A percentile compares a stretch with the other conserved stretches of the same genome.
Evolutionary conservation across 1,140 invertebrate species (phyloP).

Genomic region (Ips nitidus): DNA sequence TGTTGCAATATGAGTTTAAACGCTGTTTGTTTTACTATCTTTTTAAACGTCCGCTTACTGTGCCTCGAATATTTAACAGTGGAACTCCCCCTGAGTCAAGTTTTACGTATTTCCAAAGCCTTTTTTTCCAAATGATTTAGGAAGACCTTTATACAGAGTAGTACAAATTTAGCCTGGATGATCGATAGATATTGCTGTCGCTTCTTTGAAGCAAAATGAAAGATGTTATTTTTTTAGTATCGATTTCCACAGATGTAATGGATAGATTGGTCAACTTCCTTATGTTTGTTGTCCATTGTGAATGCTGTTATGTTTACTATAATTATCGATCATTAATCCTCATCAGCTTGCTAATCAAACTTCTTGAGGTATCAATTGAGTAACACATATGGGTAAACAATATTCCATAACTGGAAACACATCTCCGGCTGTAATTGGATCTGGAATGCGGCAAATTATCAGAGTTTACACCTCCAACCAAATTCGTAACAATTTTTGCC

Average conservation of each 20-base stretch:
- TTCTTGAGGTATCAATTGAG: too few relatives aligned
- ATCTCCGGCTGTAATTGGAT: too few relatives aligned
- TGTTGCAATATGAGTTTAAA: constrained; percentile 2
- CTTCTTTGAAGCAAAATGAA: neutral
- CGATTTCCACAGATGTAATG: neutral
- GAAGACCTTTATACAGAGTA: neutral
- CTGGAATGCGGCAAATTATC: too few relatives aligned
- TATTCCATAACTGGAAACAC: too few relatives aligned
- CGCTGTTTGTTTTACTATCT: constrained; percentile 12
- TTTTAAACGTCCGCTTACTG: constrained; percentile 6
- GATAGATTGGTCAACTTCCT: constrained; percentile 3
- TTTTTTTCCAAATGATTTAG: neutral
- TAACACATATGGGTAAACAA: too few relatives aligned
- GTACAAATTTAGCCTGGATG: constrained; percentile 1
- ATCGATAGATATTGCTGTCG: constrained; percentile 7
- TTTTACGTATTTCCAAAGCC: neutral
- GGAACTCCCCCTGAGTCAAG: neutral
- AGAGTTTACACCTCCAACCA: too few relatives aligned
- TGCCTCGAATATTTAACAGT: constrained; percentile 10
- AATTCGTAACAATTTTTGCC: too few relatives aligned
- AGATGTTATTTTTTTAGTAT: neutral
- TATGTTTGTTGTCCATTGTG: neutral
- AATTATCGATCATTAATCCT: too few relatives aligned
- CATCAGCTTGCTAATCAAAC: too few relatives aligned
- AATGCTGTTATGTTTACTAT: too few relatives aligned